Conservation (phyloP, 2,888 invertebrate species). For the Drosophila demipolita region DNA sequence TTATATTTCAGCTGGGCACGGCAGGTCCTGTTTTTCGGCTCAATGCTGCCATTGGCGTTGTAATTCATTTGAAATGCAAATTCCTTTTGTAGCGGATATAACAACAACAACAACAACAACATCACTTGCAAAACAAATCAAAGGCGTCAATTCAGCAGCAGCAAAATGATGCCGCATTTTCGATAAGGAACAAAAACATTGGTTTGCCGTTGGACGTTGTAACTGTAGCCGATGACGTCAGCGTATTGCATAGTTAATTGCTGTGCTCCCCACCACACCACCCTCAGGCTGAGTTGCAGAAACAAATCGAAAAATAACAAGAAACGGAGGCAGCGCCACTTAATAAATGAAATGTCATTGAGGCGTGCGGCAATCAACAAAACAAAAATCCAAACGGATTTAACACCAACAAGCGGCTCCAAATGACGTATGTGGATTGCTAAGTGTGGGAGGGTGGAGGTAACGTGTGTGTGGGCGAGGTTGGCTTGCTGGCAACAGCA, state of each 20-base stretch:
- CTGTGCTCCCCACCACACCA: slow-evolving; percentile 16
- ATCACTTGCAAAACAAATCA: slow-evolving; percentile 73
- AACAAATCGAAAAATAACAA: slow-evolving; percentile 21
- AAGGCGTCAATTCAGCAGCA: slow-evolving; percentile 52
- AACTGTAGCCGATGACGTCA: slow-evolving; percentile 64
- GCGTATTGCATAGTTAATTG: slow-evolving; percentile 81
- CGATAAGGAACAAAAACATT: slow-evolving; percentile 6
- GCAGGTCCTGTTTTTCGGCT: slow-evolving; percentile 13
- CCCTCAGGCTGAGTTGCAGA: slow-evolving; percentile 5
- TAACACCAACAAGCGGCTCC: slow-evolving; percentile 60
- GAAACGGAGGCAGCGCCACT: slow-evolving; percentile 55
- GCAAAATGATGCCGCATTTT: slow-evolving; percentile 64
- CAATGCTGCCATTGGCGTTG: slow-evolving; percentile 43
- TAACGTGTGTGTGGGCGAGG: no score
- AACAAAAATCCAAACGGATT: slow-evolving; percentile 72
- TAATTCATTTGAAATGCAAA: slow-evolving; percentile 80
- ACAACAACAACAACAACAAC: slow-evolving; percentile 46
- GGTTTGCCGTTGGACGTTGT: slow-evolving; percentile 3
- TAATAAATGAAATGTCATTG: slow-evolving; percentile 81
- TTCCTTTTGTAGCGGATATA: slow-evolving; percentile 77
- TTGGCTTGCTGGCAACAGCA: background rate
- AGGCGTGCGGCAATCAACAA: slow-evolving; percentile 78
- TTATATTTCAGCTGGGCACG: slow-evolving; percentile 68
- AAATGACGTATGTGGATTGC: slow-evolving; percentile 47
- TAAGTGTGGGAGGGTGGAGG: background rate